Conservation (phyloP, 2,888 invertebrate species). For the Alentia gelatinosa region DNA sequence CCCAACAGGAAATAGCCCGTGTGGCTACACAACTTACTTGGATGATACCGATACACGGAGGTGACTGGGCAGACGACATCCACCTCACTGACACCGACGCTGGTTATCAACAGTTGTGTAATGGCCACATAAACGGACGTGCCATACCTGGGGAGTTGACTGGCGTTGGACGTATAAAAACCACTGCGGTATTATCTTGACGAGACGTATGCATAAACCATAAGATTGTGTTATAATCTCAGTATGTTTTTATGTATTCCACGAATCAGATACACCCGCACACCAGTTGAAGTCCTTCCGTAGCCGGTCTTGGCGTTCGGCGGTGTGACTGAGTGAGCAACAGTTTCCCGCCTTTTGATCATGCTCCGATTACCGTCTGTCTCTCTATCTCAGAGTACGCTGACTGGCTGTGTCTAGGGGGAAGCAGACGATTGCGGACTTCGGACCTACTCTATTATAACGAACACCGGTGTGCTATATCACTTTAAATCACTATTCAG, state of each 20-base stretch:
- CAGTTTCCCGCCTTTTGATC: slow-evolving; percentile 10
- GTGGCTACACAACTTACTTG: no score
- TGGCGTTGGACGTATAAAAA: background rate
- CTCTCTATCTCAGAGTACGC: background rate
- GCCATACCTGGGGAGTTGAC: background rate
- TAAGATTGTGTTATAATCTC: background rate
- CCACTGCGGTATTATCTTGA: background rate
- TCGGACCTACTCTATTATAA: background rate
- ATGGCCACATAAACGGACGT: background rate
- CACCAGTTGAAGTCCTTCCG: background rate
- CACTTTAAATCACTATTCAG: background rate
- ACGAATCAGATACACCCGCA: background rate
- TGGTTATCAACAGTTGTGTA: slow-evolving; percentile 3
- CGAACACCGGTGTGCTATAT: background rate
- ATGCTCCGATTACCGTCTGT: slow-evolving; percentile 11
- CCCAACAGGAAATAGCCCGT: background rate
- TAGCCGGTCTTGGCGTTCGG: background rate
- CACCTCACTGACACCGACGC: background rate
- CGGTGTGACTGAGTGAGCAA: background rate
- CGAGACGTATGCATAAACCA: background rate
- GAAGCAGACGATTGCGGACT: background rate
- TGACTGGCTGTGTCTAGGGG: background rate
- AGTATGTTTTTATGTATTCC: background rate
- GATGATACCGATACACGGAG: no score
- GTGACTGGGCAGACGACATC: background rate